Conservation (phyloP, 2,797 vertebrate species). For the Parauchenoglanis ngamensis region DNA sequence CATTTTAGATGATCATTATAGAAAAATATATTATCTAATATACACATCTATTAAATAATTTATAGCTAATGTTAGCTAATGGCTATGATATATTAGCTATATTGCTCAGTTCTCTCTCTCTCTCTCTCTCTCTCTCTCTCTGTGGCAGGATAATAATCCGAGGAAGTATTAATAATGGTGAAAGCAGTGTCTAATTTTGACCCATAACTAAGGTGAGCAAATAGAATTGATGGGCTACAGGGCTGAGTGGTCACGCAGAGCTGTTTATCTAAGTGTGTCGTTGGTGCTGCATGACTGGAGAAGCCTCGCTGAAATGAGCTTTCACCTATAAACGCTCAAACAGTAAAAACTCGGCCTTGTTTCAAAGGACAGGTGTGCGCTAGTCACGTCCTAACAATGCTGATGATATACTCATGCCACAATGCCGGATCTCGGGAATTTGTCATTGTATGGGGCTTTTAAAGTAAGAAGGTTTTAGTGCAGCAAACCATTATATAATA, state of each 20-base stretch:
- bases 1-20: not conserved
- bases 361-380: not conserved
- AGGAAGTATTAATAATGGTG: slow-evolving; percentile 7
- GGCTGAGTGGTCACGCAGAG: not conserved
- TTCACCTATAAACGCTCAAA: not conserved
- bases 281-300: not conserved
- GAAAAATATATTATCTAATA: slow-evolving; percentile 5
- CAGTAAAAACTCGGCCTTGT: not conserved
- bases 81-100: not conserved
- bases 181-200: not conserved
- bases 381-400: not conserved
- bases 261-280: not conserved
- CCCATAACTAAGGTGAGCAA: not conserved
- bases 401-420: not conserved
- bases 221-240: not conserved
- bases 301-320: not conserved
- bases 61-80: slow-evolving; percentile 19
- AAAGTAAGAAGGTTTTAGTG: too few species aligned
- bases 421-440: not conserved
- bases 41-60: slow-evolving; percentile 15
- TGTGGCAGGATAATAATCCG: not conserved
- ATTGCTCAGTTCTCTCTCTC: not conserved
- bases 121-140: not conserved
- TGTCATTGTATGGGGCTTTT: not conserved
- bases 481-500: too few species aligned